Percentiles rank a stretch among this genome's conserved stretches.
Evolutionary conservation across 2,113 vertebrate genomes (phyloP).

Genomic region (Spermophilus dauricus): DNA sequence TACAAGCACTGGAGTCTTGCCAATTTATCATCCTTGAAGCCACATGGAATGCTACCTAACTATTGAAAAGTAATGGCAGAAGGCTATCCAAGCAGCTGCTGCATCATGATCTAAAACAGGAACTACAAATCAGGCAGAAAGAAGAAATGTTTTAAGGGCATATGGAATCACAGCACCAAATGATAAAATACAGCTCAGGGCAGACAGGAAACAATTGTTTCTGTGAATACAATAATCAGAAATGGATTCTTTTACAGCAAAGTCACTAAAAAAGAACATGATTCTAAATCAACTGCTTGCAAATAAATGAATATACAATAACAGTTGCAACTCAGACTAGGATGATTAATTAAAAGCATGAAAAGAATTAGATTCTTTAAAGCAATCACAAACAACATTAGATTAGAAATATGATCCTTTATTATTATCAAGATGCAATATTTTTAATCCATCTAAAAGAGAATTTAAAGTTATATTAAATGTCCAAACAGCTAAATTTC

Average conservation of each 20-base stretch:
- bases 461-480: conserved; percentile 52
- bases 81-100: conserved; percentile 22
- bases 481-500: conserved; percentile 24
- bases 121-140: neutral
- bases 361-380: neutral
- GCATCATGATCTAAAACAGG: neutral
- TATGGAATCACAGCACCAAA: neutral
- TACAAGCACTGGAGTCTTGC: conserved; percentile 4
- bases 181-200: neutral
- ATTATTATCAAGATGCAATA: neutral
- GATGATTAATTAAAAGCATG: neutral
- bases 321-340: neutral
- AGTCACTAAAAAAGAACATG: neutral
- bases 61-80: conserved; percentile 35
- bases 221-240: neutral
- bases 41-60: neutral
- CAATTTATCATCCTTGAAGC: conserved; percentile 12
- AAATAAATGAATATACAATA: neutral
- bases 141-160: neutral
- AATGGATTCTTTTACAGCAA: neutral
- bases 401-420: neutral
- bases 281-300: neutral
- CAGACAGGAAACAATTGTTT: neutral
- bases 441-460: neutral
- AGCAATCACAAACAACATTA: neutral